phyloP scores from a whole-genome alignment of 2,797 vertebrate species.

The Phalloptychus januarius region DNA sequence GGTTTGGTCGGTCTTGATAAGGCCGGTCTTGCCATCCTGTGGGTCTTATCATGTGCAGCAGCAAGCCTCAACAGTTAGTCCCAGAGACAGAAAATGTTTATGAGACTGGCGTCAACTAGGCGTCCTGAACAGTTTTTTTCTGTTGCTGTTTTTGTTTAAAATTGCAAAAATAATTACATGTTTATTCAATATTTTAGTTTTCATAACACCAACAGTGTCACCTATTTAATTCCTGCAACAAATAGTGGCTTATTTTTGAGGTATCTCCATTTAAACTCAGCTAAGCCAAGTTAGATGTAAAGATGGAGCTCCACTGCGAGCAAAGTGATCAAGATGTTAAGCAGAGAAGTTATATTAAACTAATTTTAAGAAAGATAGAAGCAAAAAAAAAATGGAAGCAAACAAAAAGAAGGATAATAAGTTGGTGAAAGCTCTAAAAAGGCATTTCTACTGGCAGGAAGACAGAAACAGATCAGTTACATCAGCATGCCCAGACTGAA shows the following conservation, averaged over 20 bases:
- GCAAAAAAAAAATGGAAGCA: not conserved
- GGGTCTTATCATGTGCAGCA: slow-evolving; percentile 71
- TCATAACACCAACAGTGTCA: not conserved
- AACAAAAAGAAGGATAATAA: slow-evolving; percentile 2
- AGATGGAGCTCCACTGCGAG: slow-evolving; percentile 7
- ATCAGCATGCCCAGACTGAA: slow-evolving; percentile 61
- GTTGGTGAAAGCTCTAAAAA: not conserved
- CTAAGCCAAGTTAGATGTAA: not conserved
- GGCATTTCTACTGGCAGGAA: slow-evolving; percentile 37
- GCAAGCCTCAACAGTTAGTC: slow-evolving; percentile 59
- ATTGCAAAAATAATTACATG: slow-evolving; percentile 7
- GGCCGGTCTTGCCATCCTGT: slow-evolving; percentile 57
- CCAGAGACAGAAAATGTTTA: slow-evolving; percentile 58
- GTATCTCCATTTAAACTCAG: not conserved
- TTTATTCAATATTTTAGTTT: slow-evolving; percentile 8
- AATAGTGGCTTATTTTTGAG: not conserved
- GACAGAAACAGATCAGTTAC: slow-evolving; percentile 43
- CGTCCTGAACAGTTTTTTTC: slow-evolving; percentile 16
- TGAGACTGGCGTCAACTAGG: slow-evolving; percentile 56
- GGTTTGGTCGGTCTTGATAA: slow-evolving; percentile 65
- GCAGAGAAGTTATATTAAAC: not conserved
- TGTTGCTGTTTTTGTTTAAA: slow-evolving; percentile 4
- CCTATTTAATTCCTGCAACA: slow-evolving; percentile 6
- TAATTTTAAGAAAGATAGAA: not conserved
- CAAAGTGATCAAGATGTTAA: not conserved